Evolutionary conservation across 2,888 invertebrate genomes (phyloP).

Genomic region (Julus scanicus): DNA sequence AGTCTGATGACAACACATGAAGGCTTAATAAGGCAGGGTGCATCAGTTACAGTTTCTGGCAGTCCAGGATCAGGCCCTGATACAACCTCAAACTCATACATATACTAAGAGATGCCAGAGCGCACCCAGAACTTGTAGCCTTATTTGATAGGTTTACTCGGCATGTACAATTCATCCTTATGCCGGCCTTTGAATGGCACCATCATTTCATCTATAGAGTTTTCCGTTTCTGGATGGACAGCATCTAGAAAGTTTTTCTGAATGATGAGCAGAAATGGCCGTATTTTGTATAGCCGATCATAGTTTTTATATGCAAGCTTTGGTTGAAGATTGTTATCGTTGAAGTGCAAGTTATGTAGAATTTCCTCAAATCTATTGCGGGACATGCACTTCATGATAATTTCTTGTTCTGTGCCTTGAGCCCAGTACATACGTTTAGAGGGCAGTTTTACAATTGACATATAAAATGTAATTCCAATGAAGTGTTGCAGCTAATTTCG

Average conservation of each 20-base stretch:
- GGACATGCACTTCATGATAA: no score
- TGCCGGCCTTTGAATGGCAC: background rate
- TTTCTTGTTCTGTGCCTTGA: no score
- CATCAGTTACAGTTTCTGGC: conserved; percentile 52
- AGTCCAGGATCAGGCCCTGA: conserved; percentile 47
- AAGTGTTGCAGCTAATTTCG: conserved; percentile 41
- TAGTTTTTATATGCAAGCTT: no score
- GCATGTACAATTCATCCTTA: conserved; percentile 57
- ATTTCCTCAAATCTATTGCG: no score
- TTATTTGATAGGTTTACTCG: conserved; percentile 56
- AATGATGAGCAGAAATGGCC: no score
- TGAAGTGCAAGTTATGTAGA: no score
- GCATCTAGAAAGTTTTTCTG: no score
- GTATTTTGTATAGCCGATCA: no score
- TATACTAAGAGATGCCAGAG: conserved; percentile 60
- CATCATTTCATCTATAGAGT: no score
- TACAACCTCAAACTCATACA: conserved; percentile 46
- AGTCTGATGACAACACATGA: conserved; percentile 51
- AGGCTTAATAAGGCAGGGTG: conserved; percentile 52
- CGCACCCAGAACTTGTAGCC: conserved; percentile 57
- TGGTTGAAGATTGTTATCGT: no score
- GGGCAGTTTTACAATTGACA: conserved; percentile 54
- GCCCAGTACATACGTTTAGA: conserved; percentile 13
- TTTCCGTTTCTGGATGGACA: no score
- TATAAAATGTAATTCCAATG: conserved; percentile 48